Conservation (phyloP, 2,888 invertebrate species). For the Drosophila macrospina region DNA sequence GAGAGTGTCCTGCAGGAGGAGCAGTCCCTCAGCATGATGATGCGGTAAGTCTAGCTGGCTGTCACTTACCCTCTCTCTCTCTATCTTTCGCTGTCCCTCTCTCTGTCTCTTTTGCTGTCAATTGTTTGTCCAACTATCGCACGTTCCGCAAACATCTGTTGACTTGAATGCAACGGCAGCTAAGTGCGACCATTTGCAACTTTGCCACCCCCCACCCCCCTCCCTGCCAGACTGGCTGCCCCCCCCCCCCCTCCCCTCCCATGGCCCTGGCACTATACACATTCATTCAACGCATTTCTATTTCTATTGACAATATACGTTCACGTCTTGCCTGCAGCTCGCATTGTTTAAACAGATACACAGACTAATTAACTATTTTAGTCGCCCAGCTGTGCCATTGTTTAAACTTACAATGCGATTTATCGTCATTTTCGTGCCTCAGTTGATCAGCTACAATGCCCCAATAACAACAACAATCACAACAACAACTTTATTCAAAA, state of each 20-base stretch:
- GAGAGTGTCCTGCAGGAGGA: slow-evolving; percentile 98
- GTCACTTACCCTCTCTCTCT: neutral
- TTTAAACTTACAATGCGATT: slow-evolving; percentile 39
- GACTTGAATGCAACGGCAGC: slow-evolving; percentile 39
- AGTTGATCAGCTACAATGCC: slow-evolving; percentile 24
- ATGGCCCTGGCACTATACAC: neutral
- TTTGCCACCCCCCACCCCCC: neutral
- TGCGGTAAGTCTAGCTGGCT: slow-evolving; percentile 88
- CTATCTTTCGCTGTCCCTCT: neutral
- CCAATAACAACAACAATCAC: neutral
- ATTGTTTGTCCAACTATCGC: slow-evolving; percentile 42
- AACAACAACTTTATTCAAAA: neutral
- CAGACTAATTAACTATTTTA: slow-evolving; percentile 69
- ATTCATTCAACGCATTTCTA: slow-evolving; percentile 22
- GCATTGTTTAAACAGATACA: slow-evolving; percentile 60
- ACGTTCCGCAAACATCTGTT: slow-evolving; percentile 54
- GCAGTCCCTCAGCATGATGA: slow-evolving; percentile 97
- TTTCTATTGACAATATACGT: slow-evolving; percentile 44
- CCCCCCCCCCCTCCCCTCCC: neutral
- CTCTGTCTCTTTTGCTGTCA: slow-evolving; percentile 20
- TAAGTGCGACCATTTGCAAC: slow-evolving; percentile 41
- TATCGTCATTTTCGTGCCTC: slow-evolving; percentile 39
- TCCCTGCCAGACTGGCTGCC: neutral
- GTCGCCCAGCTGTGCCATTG: slow-evolving; percentile 25
- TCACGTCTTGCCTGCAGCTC: slow-evolving; percentile 22